Evolutionary conservation across 1,140 invertebrate species (phyloP).

Genomic region (Sycobia sp.): DNA sequence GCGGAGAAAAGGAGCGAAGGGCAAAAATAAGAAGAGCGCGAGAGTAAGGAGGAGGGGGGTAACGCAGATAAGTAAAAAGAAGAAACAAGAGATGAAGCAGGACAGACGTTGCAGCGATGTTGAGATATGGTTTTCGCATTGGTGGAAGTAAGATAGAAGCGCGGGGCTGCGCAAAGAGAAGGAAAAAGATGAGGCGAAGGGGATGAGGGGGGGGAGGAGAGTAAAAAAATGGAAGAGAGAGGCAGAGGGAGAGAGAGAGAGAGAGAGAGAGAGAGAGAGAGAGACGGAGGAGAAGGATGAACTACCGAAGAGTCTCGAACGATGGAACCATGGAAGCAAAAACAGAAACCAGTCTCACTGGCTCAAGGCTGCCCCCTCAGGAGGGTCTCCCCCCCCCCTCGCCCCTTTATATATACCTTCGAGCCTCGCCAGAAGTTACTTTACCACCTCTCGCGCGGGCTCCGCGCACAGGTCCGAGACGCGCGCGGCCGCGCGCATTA

Average conservation of each 20-base stretch:
- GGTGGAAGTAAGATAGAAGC: slow-evolving; percentile 33
- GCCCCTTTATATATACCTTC: background rate
- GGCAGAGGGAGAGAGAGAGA: slow-evolving; percentile 40
- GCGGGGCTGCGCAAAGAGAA: slow-evolving; percentile 21
- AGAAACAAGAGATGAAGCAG: slow-evolving; percentile 25
- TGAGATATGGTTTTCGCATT: slow-evolving; percentile 36
- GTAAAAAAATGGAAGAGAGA: too few relatives aligned
- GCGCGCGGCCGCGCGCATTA: slow-evolving; percentile 1
- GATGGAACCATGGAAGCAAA: slow-evolving; percentile 61
- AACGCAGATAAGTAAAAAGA: slow-evolving; percentile 25
- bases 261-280: slow-evolving; percentile 41
- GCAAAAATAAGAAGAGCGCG: slow-evolving; percentile 40
- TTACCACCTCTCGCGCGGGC: slow-evolving; percentile 3
- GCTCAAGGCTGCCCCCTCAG: slow-evolving; percentile 57
- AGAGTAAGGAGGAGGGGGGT: background rate
- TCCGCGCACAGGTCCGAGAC: background rate
- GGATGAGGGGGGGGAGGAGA: slow-evolving; percentile 33
- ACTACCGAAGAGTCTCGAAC: slow-evolving; percentile 56
- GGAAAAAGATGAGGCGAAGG: slow-evolving; percentile 37
- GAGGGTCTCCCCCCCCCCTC: slow-evolving; percentile 18
- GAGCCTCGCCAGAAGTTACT: slow-evolving; percentile 20
- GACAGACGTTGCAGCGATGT: slow-evolving; percentile 27
- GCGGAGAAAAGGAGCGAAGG: slow-evolving; percentile 41
- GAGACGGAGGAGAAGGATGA: slow-evolving; percentile 52
- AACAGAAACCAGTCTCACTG: slow-evolving; percentile 64